Evolutionary conservation across 2,113 vertebrate species (phyloP), one percentile per base, ranked within the genome.

Genomic region (Dasypus novemcinctus): DNA sequence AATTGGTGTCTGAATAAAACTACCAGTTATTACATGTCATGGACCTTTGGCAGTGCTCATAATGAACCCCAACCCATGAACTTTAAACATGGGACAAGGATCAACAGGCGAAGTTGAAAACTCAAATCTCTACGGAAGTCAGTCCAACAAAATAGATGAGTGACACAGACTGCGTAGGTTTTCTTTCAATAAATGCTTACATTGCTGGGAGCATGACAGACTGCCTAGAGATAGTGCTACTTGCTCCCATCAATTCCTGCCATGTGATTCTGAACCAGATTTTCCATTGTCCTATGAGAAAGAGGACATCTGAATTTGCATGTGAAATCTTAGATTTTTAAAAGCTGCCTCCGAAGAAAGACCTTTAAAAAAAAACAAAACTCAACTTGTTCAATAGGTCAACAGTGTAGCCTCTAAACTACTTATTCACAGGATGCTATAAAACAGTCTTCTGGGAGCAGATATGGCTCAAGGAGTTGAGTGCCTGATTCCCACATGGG

Each of bases 221-320:
- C 57, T 76, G 27, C n/a, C 52, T 13, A 52, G 11, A 25, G 1
- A 54, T 17, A n/a, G 29, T 21, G n/a, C 69, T 41, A 21, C 29
- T 43, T 61, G 49, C 36, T 63, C 29, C 38, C 54, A 79, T 36
- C 41, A 63, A 36, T 33, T 14, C 31, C 31, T 63, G 21, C n/a
- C 71, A 64, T 8, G 9, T 29, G 49, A 57, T 43, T 57, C 1
- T 66, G 31, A 43, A 71, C 14, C 36, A 18, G 27, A 88, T 57
- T 88, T 92, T 61, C 10, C 46, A 79, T 14, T 66, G 21, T 72
- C n/a, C 59, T n/a, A 61, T 54, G 23, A 38, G 20, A 71, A 94
- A 68, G 54, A n/a, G 33, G 33, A 12, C 14, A 82, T 78, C 15
- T 91, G 27, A 49, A 87, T 20, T 43, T 91, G 43, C n/a, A 95